A percentile compares a stretch with the other conserved stretches of the same genome.
These are phyloP conservation scores for Peromyscus maniculatus DNA, from an alignment of 2,113 vertebrate genomes.

Conservation along the genomic window DNA sequence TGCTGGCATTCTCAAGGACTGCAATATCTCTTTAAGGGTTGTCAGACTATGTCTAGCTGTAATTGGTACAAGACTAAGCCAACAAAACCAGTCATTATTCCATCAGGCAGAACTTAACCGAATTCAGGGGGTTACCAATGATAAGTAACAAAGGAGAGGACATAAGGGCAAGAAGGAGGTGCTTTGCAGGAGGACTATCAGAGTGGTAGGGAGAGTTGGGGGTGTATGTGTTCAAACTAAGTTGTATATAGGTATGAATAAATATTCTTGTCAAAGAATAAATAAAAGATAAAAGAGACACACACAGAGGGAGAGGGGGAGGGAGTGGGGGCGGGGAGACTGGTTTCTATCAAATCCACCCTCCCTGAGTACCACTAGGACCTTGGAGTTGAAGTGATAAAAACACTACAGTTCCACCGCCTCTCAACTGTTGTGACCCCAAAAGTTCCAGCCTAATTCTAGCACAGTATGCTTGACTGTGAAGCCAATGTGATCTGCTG, in stretches of 20 bases:
- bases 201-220: too few species aligned
- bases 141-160: background rate
- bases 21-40: background rate
- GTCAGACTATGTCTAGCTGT: background rate
- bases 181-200: too few species aligned
- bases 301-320: fast-evolving
- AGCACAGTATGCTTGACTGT: background rate
- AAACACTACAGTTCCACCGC: background rate
- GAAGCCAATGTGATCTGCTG: constrained; percentile 20
- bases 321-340: background rate
- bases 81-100: background rate
- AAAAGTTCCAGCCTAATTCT: background rate
- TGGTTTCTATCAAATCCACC: constrained; percentile 15
- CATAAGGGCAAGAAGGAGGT: too few species aligned
- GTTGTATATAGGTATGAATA: background rate
- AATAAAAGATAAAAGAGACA: background rate
- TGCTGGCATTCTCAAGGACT: background rate
- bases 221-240: background rate
- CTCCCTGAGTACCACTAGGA: background rate
- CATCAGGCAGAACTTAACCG: background rate
- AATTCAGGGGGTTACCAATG: too few species aligned
- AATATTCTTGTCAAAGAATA: background rate
- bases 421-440: background rate
- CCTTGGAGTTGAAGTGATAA: background rate
- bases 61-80: background rate